phyloP scores from a whole-genome alignment of 2,888 invertebrate species.

The Boloria selene region DNA sequence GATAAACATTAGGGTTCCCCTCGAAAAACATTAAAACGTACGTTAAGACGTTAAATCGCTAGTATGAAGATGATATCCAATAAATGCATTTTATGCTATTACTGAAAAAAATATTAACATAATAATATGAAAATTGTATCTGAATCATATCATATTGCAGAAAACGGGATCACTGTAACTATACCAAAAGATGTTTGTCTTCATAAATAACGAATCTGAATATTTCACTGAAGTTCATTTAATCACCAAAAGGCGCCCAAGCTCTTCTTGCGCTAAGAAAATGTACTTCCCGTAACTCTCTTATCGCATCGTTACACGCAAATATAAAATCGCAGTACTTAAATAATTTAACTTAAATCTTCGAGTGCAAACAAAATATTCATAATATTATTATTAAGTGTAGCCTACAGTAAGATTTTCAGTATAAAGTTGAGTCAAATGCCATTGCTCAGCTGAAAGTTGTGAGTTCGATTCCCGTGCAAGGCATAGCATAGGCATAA shows the following conservation, averaged over 20 bases:
- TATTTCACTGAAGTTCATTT: constrained; percentile 15
- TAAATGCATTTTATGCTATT: too few relatives aligned
- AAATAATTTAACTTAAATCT: constrained; percentile 20
- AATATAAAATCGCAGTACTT: constrained; percentile 36
- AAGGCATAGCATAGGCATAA: too few relatives aligned
- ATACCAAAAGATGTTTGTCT: not conserved
- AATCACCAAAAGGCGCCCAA: constrained; percentile 7
- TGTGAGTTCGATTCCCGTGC: too few relatives aligned
- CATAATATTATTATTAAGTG: not conserved
- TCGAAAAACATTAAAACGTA: too few relatives aligned
- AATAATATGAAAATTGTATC: not conserved
- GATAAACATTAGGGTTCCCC: too few relatives aligned
- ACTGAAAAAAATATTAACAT: too few relatives aligned
- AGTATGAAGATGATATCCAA: too few relatives aligned
- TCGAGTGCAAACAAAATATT: not conserved
- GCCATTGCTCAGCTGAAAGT: too few relatives aligned
- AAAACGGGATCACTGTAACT: not conserved
- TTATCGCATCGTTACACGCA: constrained; percentile 39
- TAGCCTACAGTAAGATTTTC: too few relatives aligned
- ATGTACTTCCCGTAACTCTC: constrained; percentile 17
- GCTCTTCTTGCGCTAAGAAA: constrained; percentile 16
- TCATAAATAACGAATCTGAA: constrained; percentile 10
- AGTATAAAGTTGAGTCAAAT: too few relatives aligned
- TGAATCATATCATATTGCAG: not conserved
- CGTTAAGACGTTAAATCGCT: too few relatives aligned